A percentile compares a stretch with the other conserved stretches of the same genome.
phyloP scores from a whole-genome alignment of 2,797 vertebrate species.

The Thripadectes ignobilis region DNA sequence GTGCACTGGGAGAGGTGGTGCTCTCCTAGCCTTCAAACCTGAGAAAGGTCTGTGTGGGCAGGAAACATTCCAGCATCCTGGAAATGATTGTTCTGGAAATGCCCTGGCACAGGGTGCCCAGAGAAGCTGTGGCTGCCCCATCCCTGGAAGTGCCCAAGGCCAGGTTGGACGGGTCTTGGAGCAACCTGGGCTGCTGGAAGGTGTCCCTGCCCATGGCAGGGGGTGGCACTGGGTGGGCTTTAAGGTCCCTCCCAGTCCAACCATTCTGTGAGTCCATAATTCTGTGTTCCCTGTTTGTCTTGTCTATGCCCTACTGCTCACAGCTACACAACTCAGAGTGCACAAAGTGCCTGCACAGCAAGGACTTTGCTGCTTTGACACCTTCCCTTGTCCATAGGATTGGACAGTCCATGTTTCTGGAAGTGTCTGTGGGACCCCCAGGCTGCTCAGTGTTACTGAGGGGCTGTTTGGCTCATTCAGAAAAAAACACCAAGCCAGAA shows the following conservation, averaged over 20 bases:
- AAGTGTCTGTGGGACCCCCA: neutral
- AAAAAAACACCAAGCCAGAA: neutral
- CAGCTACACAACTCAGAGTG: rapidly evolving
- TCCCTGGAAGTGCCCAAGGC: neutral
- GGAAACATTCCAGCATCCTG: neutral
- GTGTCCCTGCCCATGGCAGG: neutral
- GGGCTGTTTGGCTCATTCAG: neutral
- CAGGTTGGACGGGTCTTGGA: rapidly evolving
- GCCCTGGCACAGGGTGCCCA: neutral
- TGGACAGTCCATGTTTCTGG: neutral
- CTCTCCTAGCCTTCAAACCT: neutral
- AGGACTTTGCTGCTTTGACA: neutral
- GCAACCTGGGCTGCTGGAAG: neutral
- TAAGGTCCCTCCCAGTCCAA: neutral
- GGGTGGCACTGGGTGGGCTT: neutral
- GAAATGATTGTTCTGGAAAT: neutral
- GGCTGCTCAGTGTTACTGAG: neutral
- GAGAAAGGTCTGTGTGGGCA: neutral
- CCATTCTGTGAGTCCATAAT: neutral
- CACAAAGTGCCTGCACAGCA: neutral
- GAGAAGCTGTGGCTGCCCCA: neutral
- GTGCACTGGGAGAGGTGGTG: neutral
- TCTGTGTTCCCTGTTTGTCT: neutral
- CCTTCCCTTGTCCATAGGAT: neutral
- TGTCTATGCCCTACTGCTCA: neutral